Base-by-base conservation (phyloP, 1,140 invertebrate genomes). In the Drosophila pachea region DNA sequence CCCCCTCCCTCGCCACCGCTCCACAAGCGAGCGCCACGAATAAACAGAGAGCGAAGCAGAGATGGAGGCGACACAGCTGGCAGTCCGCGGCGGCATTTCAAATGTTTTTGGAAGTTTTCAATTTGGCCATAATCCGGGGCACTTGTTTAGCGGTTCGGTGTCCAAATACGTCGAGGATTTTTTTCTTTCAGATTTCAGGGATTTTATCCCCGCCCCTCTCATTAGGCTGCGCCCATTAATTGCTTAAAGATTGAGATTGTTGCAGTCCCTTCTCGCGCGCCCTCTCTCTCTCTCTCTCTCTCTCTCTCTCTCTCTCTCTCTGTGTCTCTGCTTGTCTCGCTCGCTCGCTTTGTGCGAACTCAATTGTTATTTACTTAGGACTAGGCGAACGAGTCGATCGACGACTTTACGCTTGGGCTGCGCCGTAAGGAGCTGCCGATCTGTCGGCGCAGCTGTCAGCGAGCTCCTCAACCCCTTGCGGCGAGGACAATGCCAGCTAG, bases 241-340 rank as follows among this genome's bases (percentile, higher is more conserved):
- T 84, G 79, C 73, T 68, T 43, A 63, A 76, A 86, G 79, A 84
- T 79, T 84, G 76, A 84, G 79, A 84, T 76, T 74, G 73, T 78
- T 83, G 63, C 68, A 63, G 52, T 32, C 40, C n/a, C 31, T 33
- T n/a, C 16, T 6, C n/a, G 7, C 49, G 60, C 14, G 11, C 7
- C 1, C 31, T 47, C 32, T 12, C 6, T 5, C 14, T 47, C 35
- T 48, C 42, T 42, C 50, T 58, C 35, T 2, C 33, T 58, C 38
- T 55, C 29, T 50, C 47, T 58, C 58, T 65, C 50, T 5, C 14
- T 47, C 35, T 48, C 42, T 42, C 50, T 58, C 35, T 2, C 33
- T 58, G 33, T 55, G 16, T 50, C 47, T 58, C 58, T 65, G n/a
- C n/a, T n/a, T n/a, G n/a, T n/a, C n/a, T n/a, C n/a, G n/a, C n/a